phyloP scores from a whole-genome alignment of 2,888 invertebrate genomes.

The Cheiracanthium punctorium region DNA sequence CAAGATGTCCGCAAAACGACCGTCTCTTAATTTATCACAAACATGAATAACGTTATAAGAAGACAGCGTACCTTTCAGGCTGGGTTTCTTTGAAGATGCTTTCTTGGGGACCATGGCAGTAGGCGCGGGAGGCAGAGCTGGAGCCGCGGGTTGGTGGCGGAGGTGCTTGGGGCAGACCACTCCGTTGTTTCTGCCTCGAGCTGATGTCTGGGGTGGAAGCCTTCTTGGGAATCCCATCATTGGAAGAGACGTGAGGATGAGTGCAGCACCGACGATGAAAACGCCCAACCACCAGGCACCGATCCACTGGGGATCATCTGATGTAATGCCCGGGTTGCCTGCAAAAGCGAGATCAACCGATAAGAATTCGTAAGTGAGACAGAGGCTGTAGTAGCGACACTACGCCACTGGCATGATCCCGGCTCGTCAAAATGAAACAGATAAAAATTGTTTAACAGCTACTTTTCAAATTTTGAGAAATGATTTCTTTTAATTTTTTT shows the following conservation, averaged over 20 bases:
- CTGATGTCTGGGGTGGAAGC: conserved; percentile 77
- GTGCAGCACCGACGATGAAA: conserved; percentile 86
- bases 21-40: neutral
- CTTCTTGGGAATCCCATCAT: conserved; percentile 94
- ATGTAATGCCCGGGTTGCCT: conserved; percentile 70
- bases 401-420: too few relatives aligned
- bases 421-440: too few relatives aligned
- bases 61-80: conserved; percentile 65
- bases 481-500: too few relatives aligned
- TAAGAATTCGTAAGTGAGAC: too few relatives aligned
- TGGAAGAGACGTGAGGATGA: conserved; percentile 88
- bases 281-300: conserved; percentile 98
- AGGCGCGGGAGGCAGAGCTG: too few relatives aligned
- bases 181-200: conserved; percentile 34
- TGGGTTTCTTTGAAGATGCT: conserved; percentile 43
- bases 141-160: conserved; percentile 33
- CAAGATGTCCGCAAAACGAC: neutral
- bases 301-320: conserved; percentile 90
- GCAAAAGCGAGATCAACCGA: too few relatives aligned
- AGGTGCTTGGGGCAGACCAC: conserved; percentile 45
- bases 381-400: too few relatives aligned
- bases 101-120: conserved; percentile 26
- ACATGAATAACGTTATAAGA: neutral
- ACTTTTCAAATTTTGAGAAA: too few relatives aligned
- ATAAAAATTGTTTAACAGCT: too few relatives aligned